phyloP scores from a whole-genome alignment of 1,140 invertebrate species.

The Heliconius hewitsoni region DNA sequence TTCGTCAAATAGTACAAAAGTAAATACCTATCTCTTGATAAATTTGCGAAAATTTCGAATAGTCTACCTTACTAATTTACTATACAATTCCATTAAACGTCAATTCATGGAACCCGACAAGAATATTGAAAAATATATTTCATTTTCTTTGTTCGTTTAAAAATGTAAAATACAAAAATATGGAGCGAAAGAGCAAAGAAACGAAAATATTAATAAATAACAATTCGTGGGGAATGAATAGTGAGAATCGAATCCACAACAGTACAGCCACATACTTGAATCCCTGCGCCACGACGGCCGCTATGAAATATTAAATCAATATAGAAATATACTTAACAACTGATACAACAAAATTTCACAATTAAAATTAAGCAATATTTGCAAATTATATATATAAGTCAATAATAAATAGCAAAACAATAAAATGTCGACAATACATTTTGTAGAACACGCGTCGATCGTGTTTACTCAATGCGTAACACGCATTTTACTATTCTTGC shows the following conservation, averaged over 20 bases:
- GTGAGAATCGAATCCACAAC: background rate
- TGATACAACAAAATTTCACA: background rate
- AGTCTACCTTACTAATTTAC: background rate
- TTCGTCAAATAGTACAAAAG: background rate
- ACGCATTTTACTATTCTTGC: background rate
- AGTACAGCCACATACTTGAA: background rate
- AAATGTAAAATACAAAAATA: too few species aligned
- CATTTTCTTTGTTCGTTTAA: too few species aligned
- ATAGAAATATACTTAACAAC: background rate
- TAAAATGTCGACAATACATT: background rate
- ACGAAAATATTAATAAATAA: background rate
- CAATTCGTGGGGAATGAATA: background rate
- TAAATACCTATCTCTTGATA: background rate
- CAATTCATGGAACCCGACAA: too few species aligned
- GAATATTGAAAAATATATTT: too few species aligned
- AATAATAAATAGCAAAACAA: background rate
- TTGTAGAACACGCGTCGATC: background rate
- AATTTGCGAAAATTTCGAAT: background rate
- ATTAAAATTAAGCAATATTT: background rate
- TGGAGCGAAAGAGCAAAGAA: background rate
- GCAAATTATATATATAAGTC: background rate
- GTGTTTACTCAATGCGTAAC: background rate
- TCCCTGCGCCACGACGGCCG: background rate
- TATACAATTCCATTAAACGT: background rate
- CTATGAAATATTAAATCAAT: background rate